phyloP scores from a whole-genome alignment of 1,140 invertebrate species.

The Chionoecetes opilio region DNA sequence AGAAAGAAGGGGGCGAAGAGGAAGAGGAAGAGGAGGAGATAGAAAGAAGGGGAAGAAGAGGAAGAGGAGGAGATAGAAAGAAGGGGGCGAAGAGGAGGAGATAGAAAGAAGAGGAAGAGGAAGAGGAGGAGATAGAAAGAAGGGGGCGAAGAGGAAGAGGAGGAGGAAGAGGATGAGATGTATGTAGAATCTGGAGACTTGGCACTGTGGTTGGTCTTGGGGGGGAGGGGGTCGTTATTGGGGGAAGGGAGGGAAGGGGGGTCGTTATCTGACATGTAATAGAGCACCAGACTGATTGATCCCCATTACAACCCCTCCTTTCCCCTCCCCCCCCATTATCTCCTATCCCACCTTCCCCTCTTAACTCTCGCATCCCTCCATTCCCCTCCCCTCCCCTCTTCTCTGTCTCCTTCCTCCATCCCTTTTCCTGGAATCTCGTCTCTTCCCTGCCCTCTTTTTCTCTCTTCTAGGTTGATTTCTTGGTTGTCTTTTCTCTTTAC shows the following conservation, averaged over 20 bases:
- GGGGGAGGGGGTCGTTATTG: no score
- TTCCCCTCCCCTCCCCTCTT: no score
- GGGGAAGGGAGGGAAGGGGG: background rate
- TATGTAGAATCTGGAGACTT: background rate
- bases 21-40: background rate
- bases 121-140: background rate
- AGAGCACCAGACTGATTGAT: background rate
- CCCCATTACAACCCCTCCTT: background rate
- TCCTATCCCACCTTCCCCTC: no score
- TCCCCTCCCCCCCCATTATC: no score
- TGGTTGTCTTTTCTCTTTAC: no score
- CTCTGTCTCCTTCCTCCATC: no score
- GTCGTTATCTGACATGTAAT: constrained; percentile 29
- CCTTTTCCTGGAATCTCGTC: no score
- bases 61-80: background rate
- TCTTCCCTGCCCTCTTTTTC: no score
- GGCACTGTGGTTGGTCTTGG: background rate
- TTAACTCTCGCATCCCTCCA: no score
- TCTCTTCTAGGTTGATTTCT: no score
- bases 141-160: background rate
- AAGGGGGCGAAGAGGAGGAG: background rate
- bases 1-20: background rate
- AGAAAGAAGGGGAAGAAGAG: background rate
- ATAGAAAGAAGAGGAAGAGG: background rate
- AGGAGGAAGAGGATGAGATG: background rate